Evolutionary conservation across 2,797 vertebrate genomes (phyloP).

Genomic region (Paedocypris micromegethes): DNA sequence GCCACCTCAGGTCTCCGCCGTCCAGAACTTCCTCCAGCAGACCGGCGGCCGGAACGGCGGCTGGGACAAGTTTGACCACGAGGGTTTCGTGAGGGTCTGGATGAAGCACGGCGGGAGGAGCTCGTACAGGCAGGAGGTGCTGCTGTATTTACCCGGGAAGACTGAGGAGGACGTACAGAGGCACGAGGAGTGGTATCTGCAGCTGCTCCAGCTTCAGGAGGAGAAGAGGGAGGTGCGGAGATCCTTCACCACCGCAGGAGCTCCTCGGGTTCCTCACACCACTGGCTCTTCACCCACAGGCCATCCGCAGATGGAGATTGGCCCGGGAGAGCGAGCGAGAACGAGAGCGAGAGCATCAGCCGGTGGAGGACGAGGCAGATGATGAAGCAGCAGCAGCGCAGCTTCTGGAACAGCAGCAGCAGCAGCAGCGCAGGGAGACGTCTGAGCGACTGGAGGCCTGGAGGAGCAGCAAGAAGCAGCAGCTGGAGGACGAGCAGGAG

Average conservation of each 20-base stretch:
- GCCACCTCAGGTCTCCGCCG: constrained; percentile 73
- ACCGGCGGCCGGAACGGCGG: constrained; percentile 79
- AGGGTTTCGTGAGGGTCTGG: constrained; percentile 76
- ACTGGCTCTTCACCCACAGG: constrained; percentile 57
- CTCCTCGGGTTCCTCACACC: background rate
- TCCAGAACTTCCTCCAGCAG: constrained; percentile 81
- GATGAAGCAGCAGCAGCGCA: constrained; percentile 55
- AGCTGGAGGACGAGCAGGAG: constrained; percentile 63
- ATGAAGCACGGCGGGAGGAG: constrained; percentile 73
- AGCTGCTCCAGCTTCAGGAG: constrained; percentile 75
- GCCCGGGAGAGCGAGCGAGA: constrained; percentile 67
- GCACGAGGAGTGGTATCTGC: constrained; percentile 82
- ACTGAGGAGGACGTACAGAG: constrained; percentile 74
- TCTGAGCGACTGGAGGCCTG: constrained; percentile 68
- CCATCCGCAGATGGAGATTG: constrained; percentile 81
- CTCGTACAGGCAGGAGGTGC: constrained; percentile 71
- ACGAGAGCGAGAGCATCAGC: constrained; percentile 66
- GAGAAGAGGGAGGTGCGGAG: constrained; percentile 80
- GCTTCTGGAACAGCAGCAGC: constrained; percentile 54
- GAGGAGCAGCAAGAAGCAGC: constrained; percentile 71
- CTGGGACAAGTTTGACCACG: constrained; percentile 89
- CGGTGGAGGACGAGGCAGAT: constrained; percentile 53
- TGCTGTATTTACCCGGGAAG: constrained; percentile 74
- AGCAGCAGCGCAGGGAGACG: constrained; percentile 68
- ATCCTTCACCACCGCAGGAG: background rate